Conservation (phyloP, 30 jellyfish, hydroid and myxozoan species). For the Hydractinia symbiolongicarpus region DNA sequence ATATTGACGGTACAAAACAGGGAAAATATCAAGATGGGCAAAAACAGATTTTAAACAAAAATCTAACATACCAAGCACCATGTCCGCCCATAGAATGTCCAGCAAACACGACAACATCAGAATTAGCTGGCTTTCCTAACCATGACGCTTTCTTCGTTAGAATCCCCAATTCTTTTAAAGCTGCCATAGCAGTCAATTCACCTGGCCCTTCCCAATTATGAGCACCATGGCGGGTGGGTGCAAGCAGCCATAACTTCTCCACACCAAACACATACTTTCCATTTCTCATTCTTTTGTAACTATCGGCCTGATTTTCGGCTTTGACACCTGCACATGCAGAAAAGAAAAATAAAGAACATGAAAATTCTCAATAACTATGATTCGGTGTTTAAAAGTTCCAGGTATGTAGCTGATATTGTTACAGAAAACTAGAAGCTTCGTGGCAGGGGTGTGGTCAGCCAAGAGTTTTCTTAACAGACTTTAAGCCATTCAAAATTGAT, state of each 20-base stretch:
- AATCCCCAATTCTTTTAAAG: constrained; percentile 12
- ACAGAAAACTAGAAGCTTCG: too few relatives aligned
- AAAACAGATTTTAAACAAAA: neutral
- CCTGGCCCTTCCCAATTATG: constrained; percentile 46
- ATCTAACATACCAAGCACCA: constrained; percentile 35
- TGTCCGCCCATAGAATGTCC: constrained; percentile 42
- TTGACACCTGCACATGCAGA: constrained; percentile 2
- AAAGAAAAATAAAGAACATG: neutral
- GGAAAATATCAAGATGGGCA: too few relatives aligned
- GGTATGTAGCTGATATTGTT: too few relatives aligned
- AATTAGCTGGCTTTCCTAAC: constrained; percentile 13
- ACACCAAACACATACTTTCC: constrained; percentile 30
- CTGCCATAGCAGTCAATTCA: constrained; percentile 25
- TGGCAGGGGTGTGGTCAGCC: too few relatives aligned
- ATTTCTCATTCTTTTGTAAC: constrained; percentile 29
- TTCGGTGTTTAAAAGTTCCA: too few relatives aligned
- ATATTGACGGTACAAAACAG: too few relatives aligned
- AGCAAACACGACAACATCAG: constrained; percentile 31
- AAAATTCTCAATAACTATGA: neutral
- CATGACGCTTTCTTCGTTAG: neutral
- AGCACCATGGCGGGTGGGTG: constrained; percentile 42
- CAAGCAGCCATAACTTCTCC: constrained; percentile 24
- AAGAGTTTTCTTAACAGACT: too few relatives aligned
- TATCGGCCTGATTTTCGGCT: constrained; percentile 32
- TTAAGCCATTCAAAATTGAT: too few relatives aligned